Evolutionary conservation across 1,140 invertebrate genomes (phyloP).

Genomic region (Magallana ariakensis): DNA sequence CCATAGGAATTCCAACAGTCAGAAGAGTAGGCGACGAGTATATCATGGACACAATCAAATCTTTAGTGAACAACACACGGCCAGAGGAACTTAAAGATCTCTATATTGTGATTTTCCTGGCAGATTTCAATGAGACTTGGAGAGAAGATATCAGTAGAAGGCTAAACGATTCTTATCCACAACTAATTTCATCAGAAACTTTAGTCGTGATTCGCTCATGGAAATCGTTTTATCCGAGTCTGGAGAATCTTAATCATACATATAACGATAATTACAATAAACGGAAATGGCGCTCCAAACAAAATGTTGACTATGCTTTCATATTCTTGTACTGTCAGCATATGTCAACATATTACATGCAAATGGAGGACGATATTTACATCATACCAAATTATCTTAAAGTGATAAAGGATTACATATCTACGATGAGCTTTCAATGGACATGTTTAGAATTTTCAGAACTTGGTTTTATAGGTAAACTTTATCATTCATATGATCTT

Average conservation of each 20-base stretch:
- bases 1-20: constrained; percentile 71
- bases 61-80: constrained; percentile 58
- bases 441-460: constrained; percentile 74
- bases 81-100: constrained; percentile 57
- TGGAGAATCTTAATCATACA: constrained; percentile 72
- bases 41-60: constrained; percentile 61
- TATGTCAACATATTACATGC: constrained; percentile 73
- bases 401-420: constrained; percentile 69
- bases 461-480: constrained; percentile 74
- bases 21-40: constrained; percentile 58
- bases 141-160: constrained; percentile 43
- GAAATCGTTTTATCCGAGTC: constrained; percentile 66
- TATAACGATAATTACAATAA: constrained; percentile 69
- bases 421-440: constrained; percentile 66
- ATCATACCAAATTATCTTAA: constrained; percentile 67
- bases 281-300: constrained; percentile 76
- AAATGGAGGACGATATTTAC: constrained; percentile 77
- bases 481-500: constrained; percentile 70
- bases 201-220: constrained; percentile 73
- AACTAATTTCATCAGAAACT: constrained; percentile 62
- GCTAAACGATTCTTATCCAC: constrained; percentile 51
- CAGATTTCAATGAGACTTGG: constrained; percentile 58
- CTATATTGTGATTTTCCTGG: constrained; percentile 65
- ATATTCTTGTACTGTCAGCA: constrained; percentile 72
- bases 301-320: constrained; percentile 75